Evolutionary conservation across 2,888 invertebrate genomes (phyloP).

Genomic region (Calameuta filiformis): DNA sequence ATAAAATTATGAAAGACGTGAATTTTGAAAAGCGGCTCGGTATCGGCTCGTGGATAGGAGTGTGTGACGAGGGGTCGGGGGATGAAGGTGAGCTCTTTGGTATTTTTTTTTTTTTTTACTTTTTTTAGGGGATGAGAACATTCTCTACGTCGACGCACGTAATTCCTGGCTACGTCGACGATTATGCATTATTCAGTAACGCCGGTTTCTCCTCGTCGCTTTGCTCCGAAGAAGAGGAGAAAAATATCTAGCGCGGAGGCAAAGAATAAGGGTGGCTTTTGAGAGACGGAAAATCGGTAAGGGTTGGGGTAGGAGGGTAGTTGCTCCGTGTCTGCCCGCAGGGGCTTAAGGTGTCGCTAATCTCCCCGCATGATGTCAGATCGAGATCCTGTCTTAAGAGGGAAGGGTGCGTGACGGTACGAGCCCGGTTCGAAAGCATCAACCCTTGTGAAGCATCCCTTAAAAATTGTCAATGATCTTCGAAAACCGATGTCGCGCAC

Average conservation of each 20-base stretch:
- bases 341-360: conserved; percentile 12
- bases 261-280: neutral
- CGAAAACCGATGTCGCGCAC: too few species aligned
- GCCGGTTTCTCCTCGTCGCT: neutral
- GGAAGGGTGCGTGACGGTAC: neutral
- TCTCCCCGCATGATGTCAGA: conserved; percentile 8
- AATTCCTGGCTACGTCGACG: neutral
- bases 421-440: rapidly evolving
- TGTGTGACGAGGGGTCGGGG: neutral
- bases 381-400: neutral
- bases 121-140: neutral
- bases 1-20: conserved; percentile 54
- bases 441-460: neutral
- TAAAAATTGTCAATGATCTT: neutral
- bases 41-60: neutral
- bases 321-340: conserved; percentile 1
- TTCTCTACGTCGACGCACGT: neutral
- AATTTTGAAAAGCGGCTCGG: conserved; percentile 33
- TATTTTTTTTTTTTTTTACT: neutral
- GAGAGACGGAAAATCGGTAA: neutral
- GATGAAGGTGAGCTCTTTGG: neutral
- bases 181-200: neutral
- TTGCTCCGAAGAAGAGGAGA: neutral
- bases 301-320: neutral
- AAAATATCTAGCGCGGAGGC: neutral